These are phyloP conservation scores for Huso huso DNA, from an alignment of 2,797 vertebrate species.

Conservation along the genomic window DNA sequence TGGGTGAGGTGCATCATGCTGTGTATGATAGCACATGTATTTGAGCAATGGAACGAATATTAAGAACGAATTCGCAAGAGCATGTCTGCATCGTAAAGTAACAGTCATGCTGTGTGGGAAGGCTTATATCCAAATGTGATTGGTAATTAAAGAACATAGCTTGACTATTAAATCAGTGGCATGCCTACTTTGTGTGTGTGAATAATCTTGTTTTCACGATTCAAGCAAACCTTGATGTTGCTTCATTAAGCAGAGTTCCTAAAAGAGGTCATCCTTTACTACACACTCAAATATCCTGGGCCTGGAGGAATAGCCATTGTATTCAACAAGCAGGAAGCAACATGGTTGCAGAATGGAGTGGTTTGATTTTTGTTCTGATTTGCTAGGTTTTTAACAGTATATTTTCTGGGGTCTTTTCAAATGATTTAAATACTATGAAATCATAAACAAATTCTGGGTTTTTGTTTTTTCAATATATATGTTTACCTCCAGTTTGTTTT, in stretches of 20 bases:
- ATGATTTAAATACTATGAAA: too few relatives aligned
- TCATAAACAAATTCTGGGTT: too few relatives aligned
- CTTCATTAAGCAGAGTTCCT: background rate
- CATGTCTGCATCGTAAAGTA: constrained; percentile 3
- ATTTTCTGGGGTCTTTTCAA: constrained; percentile 11
- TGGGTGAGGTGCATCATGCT: too few relatives aligned
- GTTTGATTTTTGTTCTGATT: background rate
- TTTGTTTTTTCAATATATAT: too few relatives aligned
- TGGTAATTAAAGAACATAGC: background rate
- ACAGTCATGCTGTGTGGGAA: constrained; percentile 1
- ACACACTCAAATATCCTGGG: too few relatives aligned
- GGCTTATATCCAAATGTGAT: constrained; percentile 3
- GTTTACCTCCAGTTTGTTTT: too few relatives aligned
- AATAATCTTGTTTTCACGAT: background rate
- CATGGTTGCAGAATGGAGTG: too few relatives aligned
- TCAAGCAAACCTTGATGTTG: background rate
- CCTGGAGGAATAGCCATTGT: too few relatives aligned
- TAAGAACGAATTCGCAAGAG: background rate
- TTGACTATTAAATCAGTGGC: background rate
- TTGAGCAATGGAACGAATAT: background rate
- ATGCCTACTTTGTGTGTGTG: background rate
- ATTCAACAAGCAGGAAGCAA: too few relatives aligned
- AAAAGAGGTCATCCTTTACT: too few relatives aligned
- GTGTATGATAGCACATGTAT: background rate
- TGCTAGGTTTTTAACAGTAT: background rate